A percentile compares a stretch with the other conserved stretches of the same genome.
Conservation (phyloP, 2,888 invertebrate species). For the Dilophus febrilis region DNA sequence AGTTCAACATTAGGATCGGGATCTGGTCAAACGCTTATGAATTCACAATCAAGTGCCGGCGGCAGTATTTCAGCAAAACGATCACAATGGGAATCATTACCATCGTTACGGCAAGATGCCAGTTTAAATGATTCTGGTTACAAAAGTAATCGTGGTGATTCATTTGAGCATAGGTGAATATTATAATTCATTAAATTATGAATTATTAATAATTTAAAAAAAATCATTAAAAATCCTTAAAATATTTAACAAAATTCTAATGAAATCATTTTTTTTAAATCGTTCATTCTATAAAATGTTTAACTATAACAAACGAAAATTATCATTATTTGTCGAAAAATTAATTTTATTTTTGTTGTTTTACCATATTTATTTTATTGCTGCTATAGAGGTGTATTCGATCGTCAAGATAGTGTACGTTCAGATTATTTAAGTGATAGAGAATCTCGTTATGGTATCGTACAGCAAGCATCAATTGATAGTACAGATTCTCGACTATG, state of each 20-base stretch:
- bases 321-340: not conserved
- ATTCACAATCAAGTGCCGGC: conserved; percentile 27
- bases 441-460: conserved; percentile 73
- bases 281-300: not conserved
- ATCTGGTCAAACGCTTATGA: conserved; percentile 34
- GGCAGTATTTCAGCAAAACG: conserved; percentile 44
- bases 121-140: conserved; percentile 78
- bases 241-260: not conserved
- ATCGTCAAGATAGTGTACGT: conserved; percentile 75
- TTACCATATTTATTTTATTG: conserved; percentile 7
- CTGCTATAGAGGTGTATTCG: conserved; percentile 58
- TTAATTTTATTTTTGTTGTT: too few species aligned
- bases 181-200: not conserved
- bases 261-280: not conserved
- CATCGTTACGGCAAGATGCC: conserved; percentile 67
- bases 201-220: not conserved
- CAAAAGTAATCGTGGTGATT: conserved; percentile 70
- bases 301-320: not conserved
- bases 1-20: conserved; percentile 50
- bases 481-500: conserved; percentile 87
- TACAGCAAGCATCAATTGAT: conserved; percentile 85
- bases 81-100: conserved; percentile 77
- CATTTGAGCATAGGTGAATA: conserved; percentile 68
- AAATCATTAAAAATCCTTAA: too few species aligned
- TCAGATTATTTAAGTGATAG: conserved; percentile 84